These are phyloP conservation scores for Mobula hypostoma DNA, from an alignment of 2,113 vertebrate species.

Conservation along the genomic window DNA sequence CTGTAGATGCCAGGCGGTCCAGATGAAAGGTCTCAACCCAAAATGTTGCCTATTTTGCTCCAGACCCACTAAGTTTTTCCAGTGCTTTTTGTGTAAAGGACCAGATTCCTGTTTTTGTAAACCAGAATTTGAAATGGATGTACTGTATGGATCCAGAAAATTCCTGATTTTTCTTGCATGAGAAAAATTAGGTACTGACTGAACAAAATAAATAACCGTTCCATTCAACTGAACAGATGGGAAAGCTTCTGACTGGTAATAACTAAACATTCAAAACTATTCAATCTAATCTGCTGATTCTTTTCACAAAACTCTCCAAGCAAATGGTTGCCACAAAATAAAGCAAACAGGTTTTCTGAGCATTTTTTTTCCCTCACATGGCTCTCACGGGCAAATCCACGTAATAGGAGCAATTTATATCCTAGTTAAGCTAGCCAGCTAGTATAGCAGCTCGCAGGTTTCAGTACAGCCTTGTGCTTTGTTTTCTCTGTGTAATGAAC, in stretches of 20 bases:
- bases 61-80: too few relatives aligned
- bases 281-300: background rate
- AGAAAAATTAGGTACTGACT: background rate
- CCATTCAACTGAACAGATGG: background rate
- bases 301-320: background rate
- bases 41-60: too few relatives aligned
- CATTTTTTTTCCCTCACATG: too few relatives aligned
- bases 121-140: background rate
- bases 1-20: too few relatives aligned
- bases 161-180: background rate
- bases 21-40: too few relatives aligned
- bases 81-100: too few relatives aligned
- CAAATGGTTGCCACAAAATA: background rate
- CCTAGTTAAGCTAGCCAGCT: background rate
- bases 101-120: background rate
- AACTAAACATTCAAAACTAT: background rate
- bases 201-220: background rate
- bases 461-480: too few relatives aligned
- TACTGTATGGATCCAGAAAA: background rate
- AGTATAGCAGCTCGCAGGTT: background rate
- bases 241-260: background rate
- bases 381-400: background rate
- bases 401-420: background rate
- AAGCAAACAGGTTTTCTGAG: background rate
- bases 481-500: background rate